A percentile compares a stretch with the other conserved stretches of the same genome.
These are phyloP conservation scores for Cochlearius cochlearius DNA, from an alignment of 2,113 vertebrate genomes.

Conservation along the genomic window DNA sequence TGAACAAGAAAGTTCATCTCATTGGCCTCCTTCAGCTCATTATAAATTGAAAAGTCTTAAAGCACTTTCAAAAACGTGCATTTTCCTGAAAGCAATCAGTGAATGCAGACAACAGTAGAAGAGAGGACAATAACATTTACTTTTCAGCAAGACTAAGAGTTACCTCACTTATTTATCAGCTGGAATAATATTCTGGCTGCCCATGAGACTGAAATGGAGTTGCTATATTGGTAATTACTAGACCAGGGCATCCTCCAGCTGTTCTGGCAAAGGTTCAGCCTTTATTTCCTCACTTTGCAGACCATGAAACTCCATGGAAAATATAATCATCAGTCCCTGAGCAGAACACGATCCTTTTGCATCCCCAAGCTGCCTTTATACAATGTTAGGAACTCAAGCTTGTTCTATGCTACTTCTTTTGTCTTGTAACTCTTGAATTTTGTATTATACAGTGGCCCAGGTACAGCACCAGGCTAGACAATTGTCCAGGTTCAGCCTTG, in stretches of 20 bases:
- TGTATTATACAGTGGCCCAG: neutral
- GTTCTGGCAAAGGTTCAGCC: neutral
- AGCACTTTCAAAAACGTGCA: neutral
- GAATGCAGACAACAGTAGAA: neutral
- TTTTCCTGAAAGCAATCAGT: conserved; percentile 8
- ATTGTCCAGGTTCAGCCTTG: neutral
- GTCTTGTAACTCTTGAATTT: neutral
- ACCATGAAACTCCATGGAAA: neutral
- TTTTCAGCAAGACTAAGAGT: neutral
- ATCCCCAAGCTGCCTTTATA: neutral
- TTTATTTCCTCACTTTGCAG: neutral
- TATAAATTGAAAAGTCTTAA: conserved; percentile 23
- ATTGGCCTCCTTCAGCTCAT: conserved; percentile 21
- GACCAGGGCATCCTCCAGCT: neutral
- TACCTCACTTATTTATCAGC: neutral
- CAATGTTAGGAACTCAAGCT: neutral
- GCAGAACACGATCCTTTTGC: neutral
- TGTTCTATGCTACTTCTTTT: neutral
- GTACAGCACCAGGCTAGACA: neutral
- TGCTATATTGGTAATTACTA: neutral
- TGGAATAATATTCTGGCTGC: neutral
- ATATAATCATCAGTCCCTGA: neutral
- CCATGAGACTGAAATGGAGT: neutral
- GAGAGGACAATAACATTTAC: neutral
- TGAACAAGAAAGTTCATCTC: conserved; percentile 19